Evolutionary conservation across 2,888 invertebrate species (phyloP).

Genomic region (Blera fallax): DNA sequence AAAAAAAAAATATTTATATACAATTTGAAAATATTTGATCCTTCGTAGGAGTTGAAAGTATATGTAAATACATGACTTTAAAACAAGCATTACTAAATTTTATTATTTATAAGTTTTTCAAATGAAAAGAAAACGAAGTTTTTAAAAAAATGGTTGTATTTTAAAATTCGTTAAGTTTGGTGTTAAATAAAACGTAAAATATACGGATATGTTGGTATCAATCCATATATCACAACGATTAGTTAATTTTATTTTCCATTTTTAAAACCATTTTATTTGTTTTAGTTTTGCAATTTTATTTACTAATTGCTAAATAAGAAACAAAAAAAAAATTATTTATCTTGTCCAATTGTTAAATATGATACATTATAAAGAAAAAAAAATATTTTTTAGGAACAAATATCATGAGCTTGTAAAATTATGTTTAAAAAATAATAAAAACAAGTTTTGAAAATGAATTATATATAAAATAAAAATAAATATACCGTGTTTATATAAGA

Average conservation of each 20-base stretch:
- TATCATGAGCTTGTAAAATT: slow-evolving; percentile 66
- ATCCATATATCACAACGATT: too few species aligned
- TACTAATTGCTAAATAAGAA: background rate
- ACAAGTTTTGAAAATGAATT: slow-evolving; percentile 26
- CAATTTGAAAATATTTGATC: background rate
- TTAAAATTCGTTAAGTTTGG: slow-evolving; percentile 55
- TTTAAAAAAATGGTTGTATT: slow-evolving; percentile 54
- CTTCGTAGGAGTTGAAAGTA: background rate
- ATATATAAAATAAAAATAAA: slow-evolving; percentile 10
- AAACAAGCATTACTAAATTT: background rate
- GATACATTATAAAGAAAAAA: slow-evolving; percentile 37
- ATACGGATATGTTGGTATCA: background rate
- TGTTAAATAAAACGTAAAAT: background rate
- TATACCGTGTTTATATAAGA: slow-evolving; percentile 5
- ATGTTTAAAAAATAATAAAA: slow-evolving; percentile 30
- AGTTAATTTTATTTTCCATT: background rate
- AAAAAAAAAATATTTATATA: background rate
- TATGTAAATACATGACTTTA: background rate
- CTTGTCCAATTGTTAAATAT: slow-evolving; percentile 66
- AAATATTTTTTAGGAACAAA: slow-evolving; percentile 50
- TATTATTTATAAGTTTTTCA: background rate
- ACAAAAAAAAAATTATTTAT: background rate
- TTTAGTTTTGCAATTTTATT: background rate
- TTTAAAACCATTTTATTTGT: background rate
- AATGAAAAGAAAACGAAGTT: background rate